phyloP scores from a whole-genome alignment of 2,797 vertebrate genomes.

The Chromis chromis region DNA sequence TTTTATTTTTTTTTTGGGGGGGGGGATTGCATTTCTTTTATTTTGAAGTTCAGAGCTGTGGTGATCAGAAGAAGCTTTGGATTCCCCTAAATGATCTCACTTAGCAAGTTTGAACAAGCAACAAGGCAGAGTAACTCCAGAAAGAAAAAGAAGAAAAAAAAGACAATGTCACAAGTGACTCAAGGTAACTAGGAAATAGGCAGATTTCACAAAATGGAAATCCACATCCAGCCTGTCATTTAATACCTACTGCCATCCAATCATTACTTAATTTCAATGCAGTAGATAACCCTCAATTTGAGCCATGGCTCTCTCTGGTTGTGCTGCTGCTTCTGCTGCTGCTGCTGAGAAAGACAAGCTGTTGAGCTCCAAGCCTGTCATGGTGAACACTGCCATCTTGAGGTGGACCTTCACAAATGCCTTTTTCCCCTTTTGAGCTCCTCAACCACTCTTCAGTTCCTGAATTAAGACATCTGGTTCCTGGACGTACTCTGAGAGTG shows the following conservation, averaged over 20 bases:
- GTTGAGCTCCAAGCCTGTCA: constrained; percentile 62
- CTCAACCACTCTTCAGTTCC: background rate
- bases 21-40: constrained; percentile 17
- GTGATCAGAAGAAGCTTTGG: constrained; percentile 45
- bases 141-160: background rate
- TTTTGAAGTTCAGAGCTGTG: constrained; percentile 41
- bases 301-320: constrained; percentile 45
- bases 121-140: constrained; percentile 12
- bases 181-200: constrained; percentile 40
- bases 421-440: constrained; percentile 23
- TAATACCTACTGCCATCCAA: constrained; percentile 52
- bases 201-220: constrained; percentile 43
- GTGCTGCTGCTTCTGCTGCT: constrained; percentile 31
- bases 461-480: constrained; percentile 12
- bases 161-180: constrained; percentile 25
- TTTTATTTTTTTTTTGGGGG: too few species aligned
- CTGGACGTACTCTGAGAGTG: background rate
- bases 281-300: constrained; percentile 73
- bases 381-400: constrained; percentile 96
- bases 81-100: constrained; percentile 46
- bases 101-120: constrained; percentile 64
- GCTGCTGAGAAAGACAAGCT: constrained; percentile 46
- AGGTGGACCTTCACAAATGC: constrained; percentile 78
- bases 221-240: constrained; percentile 39
- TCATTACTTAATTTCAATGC: constrained; percentile 75